Conservation (phyloP, 1,140 invertebrate genomes). For the Bilobella aurantiaca region DNA sequence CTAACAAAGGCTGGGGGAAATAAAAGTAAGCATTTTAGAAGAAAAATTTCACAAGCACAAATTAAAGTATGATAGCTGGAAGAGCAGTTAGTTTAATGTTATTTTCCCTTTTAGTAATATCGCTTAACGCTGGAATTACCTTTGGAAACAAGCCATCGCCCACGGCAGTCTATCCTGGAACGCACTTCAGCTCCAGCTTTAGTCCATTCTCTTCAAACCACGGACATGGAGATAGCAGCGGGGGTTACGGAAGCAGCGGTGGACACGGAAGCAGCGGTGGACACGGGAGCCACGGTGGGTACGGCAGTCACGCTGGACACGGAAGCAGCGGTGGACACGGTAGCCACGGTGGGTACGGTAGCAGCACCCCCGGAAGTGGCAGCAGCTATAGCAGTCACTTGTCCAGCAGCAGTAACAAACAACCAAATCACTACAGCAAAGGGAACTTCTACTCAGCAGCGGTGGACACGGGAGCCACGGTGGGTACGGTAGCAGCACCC, state of each 20-base stretch:
- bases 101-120: conserved; percentile 10
- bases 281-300: too few species aligned
- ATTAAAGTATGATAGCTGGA: background rate
- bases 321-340: too few species aligned
- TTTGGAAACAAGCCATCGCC: conserved; percentile 12
- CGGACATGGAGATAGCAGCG: too few species aligned
- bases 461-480: too few species aligned
- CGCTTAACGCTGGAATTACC: conserved; percentile 20
- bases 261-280: too few species aligned
- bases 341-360: too few species aligned
- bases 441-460: background rate
- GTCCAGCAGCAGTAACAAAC: background rate
- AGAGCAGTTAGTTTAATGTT: background rate
- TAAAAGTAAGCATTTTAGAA: conserved; percentile 6
- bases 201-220: too few species aligned
- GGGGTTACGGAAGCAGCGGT: too few species aligned
- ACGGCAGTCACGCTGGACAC: too few species aligned
- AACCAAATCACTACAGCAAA: background rate
- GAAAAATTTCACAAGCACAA: background rate
- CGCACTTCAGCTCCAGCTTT: background rate
- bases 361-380: too few species aligned
- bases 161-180: background rate
- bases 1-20: conserved; percentile 14
- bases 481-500: too few species aligned
- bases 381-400: too few species aligned